Evolutionary conservation across 2,113 vertebrate species (phyloP), one percentile per base, ranked within the genome.

Genomic region (Sprattus sprattus): DNA sequence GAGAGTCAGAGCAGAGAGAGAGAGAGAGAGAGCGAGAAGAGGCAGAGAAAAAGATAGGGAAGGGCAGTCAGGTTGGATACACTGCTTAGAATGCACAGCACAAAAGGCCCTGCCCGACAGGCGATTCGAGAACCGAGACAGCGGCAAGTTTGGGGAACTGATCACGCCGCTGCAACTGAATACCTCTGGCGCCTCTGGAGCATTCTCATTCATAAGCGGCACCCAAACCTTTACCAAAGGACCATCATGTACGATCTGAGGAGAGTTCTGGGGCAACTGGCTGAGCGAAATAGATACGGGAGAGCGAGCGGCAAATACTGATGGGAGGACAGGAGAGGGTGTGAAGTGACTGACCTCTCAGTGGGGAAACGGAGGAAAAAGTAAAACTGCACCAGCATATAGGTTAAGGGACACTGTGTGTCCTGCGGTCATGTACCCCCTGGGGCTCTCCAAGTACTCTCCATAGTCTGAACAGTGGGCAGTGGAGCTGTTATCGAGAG

Each of bases 11-110:
- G 8, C 20, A 64, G 60, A 16, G 52, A 64, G 60, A 64, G 8
- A 64, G 60, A 25, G 8, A 64, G 60, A 25, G 60, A 64, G 2
- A 64, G 57, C n/a, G 6, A 64, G 20, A 64, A 78, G 32, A 78
- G 71, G n/a, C n/a, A 39, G 28, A 39, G 71, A 39, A 11, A 78
- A 28, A 78, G 28, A 78, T 11, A 78, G 28, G 3, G 1, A 32
- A 32, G 11, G 71, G 71, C 71, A 44, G 71, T 78, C 1, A 32
- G 28, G 71, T 78, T 39, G 32, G 71, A 78, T 78, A 3, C 13
- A 78, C 71, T 78, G 71, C 71, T 78, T 15, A 15, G 71, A 67
- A 78, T 78, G 71, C 71, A 78, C 32, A 13, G 9, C 71, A 78
- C 71, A 32, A 78, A 78, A 13, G 71, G 71, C 6, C 64, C 28